phyloP scores from a whole-genome alignment of 92 coral and sea anemone genomes.

The Metridium senile region DNA sequence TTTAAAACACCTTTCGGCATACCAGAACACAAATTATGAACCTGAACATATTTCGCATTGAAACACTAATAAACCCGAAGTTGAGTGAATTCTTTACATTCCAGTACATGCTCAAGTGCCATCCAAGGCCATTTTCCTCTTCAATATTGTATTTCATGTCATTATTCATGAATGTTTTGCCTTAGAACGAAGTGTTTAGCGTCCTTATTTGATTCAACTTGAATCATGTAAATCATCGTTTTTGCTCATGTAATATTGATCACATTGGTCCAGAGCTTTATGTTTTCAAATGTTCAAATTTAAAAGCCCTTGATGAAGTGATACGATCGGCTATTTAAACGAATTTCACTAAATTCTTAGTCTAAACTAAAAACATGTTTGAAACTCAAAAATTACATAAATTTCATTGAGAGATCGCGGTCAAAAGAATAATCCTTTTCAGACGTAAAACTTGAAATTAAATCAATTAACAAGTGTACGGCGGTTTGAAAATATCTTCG shows the following conservation, averaged over 20 bases:
- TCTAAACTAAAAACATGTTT: too few relatives aligned
- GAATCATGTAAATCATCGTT: constrained; percentile 7
- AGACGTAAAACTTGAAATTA: background rate
- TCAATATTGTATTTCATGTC: constrained; percentile 1
- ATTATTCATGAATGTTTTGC: background rate
- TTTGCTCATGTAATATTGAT: constrained; percentile 25
- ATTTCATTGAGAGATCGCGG: background rate
- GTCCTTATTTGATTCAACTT: background rate
- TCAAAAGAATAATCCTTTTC: background rate
- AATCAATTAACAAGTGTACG: background rate
- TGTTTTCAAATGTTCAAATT: background rate
- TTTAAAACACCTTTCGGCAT: too few relatives aligned
- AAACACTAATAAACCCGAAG: background rate
- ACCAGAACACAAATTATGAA: background rate
- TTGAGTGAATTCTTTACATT: constrained; percentile 12
- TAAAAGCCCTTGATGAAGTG: too few relatives aligned
- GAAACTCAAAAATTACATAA: too few relatives aligned
- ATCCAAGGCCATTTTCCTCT: background rate
- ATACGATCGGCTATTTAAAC: too few relatives aligned
- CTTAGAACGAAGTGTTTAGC: constrained; percentile 22
- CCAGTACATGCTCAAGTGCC: constrained; percentile 6
- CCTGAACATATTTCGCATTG: background rate
- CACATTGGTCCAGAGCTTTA: background rate
- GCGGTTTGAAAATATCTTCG: background rate
- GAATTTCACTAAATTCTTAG: too few relatives aligned